phyloP scores from a whole-genome alignment of 2,888 invertebrate genomes.

The Agrenia bidenticulata region DNA sequence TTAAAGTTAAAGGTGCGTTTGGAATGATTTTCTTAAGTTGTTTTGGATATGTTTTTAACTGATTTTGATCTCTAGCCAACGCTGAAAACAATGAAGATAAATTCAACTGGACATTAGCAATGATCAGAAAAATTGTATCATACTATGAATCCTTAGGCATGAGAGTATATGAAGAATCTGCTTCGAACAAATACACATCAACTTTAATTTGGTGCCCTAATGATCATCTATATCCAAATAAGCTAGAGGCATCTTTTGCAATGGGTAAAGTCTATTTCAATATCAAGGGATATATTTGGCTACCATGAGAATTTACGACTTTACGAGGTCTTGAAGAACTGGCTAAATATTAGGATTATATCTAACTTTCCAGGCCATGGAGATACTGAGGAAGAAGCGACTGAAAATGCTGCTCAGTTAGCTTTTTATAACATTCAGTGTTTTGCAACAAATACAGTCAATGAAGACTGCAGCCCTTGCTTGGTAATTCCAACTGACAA shows the following conservation, averaged over 20 bases:
- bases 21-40: too few relatives aligned
- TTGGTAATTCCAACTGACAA: too few relatives aligned
- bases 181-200: conserved; percentile 30
- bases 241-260: conserved; percentile 25
- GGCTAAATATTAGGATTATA: neutral
- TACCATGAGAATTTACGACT: neutral
- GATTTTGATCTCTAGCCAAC: neutral
- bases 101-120: conserved; percentile 22
- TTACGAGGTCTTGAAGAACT: neutral
- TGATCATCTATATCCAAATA: conserved; percentile 23
- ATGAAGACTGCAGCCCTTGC: neutral
- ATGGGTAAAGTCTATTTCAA: too few relatives aligned
- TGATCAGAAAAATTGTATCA: conserved; percentile 11
- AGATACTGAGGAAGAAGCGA: conserved; percentile 30
- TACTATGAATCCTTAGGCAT: conserved; percentile 27
- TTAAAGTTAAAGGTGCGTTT: conserved; percentile 23
- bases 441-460: conserved; percentile 19
- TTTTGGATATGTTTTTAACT: too few relatives aligned
- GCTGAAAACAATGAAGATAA: conserved; percentile 19
- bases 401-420: conserved; percentile 25
- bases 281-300: too few relatives aligned
- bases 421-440: conserved; percentile 13
- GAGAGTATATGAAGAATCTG: conserved; percentile 33
- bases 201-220: conserved; percentile 27
- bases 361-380: conserved; percentile 24